phyloP scores from a whole-genome alignment of 30 jellyfish, hydroid and myxozoan genomes.

The Aurelia sp. region DNA sequence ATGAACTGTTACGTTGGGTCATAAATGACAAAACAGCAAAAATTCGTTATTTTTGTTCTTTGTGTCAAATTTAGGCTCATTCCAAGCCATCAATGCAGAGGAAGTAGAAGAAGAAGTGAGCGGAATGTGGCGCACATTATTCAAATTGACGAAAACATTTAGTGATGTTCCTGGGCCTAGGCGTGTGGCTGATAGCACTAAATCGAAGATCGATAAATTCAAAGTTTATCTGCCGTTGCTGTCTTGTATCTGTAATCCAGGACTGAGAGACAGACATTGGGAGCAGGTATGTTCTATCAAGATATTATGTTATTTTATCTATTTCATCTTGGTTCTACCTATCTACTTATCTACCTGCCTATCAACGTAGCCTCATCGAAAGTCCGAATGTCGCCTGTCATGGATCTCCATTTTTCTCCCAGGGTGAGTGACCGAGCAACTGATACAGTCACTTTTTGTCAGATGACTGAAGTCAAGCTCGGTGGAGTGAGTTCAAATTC shows the following conservation, averaged over 20 bases:
- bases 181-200: conserved; percentile 94
- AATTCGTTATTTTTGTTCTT: no score
- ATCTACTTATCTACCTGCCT: no score
- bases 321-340: no score
- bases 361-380: no score
- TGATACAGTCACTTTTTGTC: no score
- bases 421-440: no score
- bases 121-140: conserved; percentile 96
- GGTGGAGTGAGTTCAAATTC: no score
- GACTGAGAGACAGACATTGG: conserved; percentile 97
- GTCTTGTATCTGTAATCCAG: conserved; percentile 94
- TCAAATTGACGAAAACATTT: conserved; percentile 80
- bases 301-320: no score
- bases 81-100: conserved; percentile 85
- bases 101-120: conserved; percentile 85
- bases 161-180: conserved; percentile 93
- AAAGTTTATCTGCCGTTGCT: conserved; percentile 84
- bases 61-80: conserved; percentile 66
- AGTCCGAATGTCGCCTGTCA: no score
- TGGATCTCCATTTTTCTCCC: no score
- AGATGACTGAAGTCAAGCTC: no score
- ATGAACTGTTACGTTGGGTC: neutral
- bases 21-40: neutral
- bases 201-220: conserved; percentile 89
- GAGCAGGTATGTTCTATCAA: conserved; percentile 70